Conservation (phyloP, 1,140 invertebrate genomes). For the Plodia interpunctella region DNA sequence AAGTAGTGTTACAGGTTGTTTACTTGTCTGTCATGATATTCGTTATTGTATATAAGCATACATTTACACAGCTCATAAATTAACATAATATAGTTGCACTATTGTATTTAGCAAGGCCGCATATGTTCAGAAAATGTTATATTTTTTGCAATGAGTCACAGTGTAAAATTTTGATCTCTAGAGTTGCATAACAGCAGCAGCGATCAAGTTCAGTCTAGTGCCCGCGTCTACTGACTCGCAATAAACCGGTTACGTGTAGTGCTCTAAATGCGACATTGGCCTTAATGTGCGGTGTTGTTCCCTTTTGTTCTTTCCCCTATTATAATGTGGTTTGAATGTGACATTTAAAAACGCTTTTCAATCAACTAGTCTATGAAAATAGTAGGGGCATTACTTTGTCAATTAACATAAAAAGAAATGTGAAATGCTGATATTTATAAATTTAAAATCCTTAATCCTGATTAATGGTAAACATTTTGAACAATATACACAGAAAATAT, state of each 20-base stretch:
- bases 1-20: too few relatives aligned
- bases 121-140: background rate
- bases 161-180: constrained; percentile 29
- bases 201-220: constrained; percentile 24
- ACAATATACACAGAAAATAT: too few relatives aligned
- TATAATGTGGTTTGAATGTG: background rate
- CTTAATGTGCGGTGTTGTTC: constrained; percentile 14
- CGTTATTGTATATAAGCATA: background rate
- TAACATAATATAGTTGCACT: constrained; percentile 1
- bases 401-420: too few relatives aligned
- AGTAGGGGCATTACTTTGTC: too few relatives aligned
- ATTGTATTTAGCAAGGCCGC: background rate
- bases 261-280: constrained; percentile 14
- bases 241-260: constrained; percentile 24
- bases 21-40: background rate
- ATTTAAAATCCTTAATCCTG: too few relatives aligned
- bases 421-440: too few relatives aligned
- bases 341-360: too few relatives aligned
- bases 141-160: constrained; percentile 6
- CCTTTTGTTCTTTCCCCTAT: constrained; percentile 13
- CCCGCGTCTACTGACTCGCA: constrained; percentile 12
- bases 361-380: too few relatives aligned
- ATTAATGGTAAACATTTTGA: too few relatives aligned
- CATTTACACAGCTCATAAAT: background rate
- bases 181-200: constrained; percentile 28